A percentile compares a stretch with the other conserved stretches of the same genome.
Conservation (phyloP, 2,888 invertebrate genomes). For the Tipula helvola region DNA sequence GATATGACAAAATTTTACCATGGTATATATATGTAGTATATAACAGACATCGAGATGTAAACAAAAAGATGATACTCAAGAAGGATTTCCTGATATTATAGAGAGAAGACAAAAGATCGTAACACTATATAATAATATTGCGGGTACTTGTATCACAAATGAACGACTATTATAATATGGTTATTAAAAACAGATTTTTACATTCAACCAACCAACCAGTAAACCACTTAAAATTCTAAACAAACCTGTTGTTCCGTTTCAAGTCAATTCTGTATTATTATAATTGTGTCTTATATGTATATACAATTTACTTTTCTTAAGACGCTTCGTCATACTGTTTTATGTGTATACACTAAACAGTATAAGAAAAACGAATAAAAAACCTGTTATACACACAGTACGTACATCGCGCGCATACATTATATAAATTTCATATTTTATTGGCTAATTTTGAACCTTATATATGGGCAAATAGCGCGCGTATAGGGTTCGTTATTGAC, state of each 20-base stretch:
- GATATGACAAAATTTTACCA: background rate
- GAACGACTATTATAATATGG: background rate
- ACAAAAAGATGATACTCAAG: background rate
- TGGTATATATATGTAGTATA: background rate
- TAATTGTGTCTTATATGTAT: background rate
- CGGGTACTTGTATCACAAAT: background rate
- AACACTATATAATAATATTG: background rate
- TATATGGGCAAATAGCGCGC: background rate
- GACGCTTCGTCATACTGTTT: background rate
- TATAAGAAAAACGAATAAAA: background rate
- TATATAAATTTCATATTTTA: background rate
- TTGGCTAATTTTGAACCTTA: background rate
- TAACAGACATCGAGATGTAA: background rate
- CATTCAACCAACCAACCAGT: background rate
- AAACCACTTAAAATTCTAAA: slow-evolving; percentile 4
- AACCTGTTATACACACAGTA: background rate
- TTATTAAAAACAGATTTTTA: background rate
- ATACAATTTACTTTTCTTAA: background rate
- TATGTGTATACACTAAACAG: background rate
- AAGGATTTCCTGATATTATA: background rate
- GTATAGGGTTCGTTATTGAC: background rate
- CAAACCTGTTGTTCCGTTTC: slow-evolving; percentile 4
- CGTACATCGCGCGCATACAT: background rate
- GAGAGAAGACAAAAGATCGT: background rate
- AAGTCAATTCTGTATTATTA: background rate